Percentiles rank a stretch among this genome's conserved stretches.
phyloP scores from a whole-genome alignment of 2,888 invertebrate species.

The Colostygia pectinataria region DNA sequence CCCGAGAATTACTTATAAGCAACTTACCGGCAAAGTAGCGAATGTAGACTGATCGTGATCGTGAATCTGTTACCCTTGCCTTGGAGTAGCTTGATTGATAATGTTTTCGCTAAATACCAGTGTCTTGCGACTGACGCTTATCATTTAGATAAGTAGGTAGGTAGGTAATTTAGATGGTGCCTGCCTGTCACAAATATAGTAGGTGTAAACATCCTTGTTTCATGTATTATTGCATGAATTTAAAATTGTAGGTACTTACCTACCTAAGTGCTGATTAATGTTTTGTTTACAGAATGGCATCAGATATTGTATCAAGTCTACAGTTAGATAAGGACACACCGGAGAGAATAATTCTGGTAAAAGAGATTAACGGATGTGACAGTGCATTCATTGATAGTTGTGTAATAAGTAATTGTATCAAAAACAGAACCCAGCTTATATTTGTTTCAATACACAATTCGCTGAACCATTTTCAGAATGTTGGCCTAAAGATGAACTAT shows the following conservation, averaged over 20 bases:
- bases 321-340: slow-evolving; percentile 84
- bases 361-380: slow-evolving; percentile 88
- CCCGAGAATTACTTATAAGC: slow-evolving; percentile 34
- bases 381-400: slow-evolving; percentile 88
- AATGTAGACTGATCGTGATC: slow-evolving; percentile 37
- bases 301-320: slow-evolving; percentile 84
- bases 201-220: too few species aligned
- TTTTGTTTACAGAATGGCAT: slow-evolving; percentile 78
- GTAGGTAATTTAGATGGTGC: too few species aligned
- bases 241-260: neutral
- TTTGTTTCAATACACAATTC: slow-evolving; percentile 88
- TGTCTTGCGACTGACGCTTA: slow-evolving; percentile 41
- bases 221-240: neutral
- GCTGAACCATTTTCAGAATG: slow-evolving; percentile 87
- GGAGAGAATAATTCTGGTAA: slow-evolving; percentile 84
- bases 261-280: slow-evolving; percentile 4
- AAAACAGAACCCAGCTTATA: slow-evolving; percentile 83
- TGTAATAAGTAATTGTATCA: slow-evolving; percentile 84
- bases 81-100: slow-evolving; percentile 19
- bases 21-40: slow-evolving; percentile 38
- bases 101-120: slow-evolving; percentile 35
- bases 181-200: too few species aligned
- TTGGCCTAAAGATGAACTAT: slow-evolving; percentile 88
- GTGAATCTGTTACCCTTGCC: slow-evolving; percentile 35
- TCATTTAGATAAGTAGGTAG: slow-evolving; percentile 8